Percentiles rank a stretch among this genome's conserved stretches.
phyloP scores from a whole-genome alignment of 64 coral and sea anemone species.

The Hydrozoanthus tunicans region DNA sequence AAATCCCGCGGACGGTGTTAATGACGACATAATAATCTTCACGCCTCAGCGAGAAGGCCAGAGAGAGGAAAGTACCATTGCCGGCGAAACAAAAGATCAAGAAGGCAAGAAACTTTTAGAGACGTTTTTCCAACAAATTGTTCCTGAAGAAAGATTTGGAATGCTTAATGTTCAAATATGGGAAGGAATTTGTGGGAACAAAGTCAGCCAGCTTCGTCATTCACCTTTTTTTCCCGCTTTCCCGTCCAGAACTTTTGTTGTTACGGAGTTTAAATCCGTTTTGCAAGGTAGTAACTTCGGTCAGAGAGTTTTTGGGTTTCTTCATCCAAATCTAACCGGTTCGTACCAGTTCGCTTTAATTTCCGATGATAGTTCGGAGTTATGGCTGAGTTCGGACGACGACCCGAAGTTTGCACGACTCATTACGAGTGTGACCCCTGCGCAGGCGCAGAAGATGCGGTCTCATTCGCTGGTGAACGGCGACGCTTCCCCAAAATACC shows the following conservation, averaged over 20 bases:
- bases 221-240: slow-evolving; percentile 87
- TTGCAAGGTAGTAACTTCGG: slow-evolving; percentile 72
- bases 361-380: slow-evolving; percentile 89
- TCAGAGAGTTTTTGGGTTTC: slow-evolving; percentile 79
- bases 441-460: slow-evolving; percentile 47
- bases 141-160: slow-evolving; percentile 67
- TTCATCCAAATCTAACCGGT: slow-evolving; percentile 63
- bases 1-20: neutral
- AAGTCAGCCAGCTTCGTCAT: slow-evolving; percentile 76
- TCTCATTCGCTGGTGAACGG: slow-evolving; percentile 48
- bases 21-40: neutral
- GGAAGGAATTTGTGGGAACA: slow-evolving; percentile 79
- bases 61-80: neutral
- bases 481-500: slow-evolving; percentile 61
- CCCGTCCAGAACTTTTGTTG: slow-evolving; percentile 45
- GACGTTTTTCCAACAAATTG: slow-evolving; percentile 83
- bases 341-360: slow-evolving; percentile 80
- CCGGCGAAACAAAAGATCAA: neutral
- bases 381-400: slow-evolving; percentile 79
- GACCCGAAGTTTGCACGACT: slow-evolving; percentile 81
- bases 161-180: slow-evolving; percentile 81
- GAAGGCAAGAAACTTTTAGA: slow-evolving; percentile 56
- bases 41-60: neutral
- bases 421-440: slow-evolving; percentile 61
- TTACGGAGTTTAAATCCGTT: slow-evolving; percentile 67